A percentile compares a stretch with the other conserved stretches of the same genome.
phyloP scores from a whole-genome alignment of 2,113 vertebrate genomes.

The Leucoraja erinaceus region DNA sequence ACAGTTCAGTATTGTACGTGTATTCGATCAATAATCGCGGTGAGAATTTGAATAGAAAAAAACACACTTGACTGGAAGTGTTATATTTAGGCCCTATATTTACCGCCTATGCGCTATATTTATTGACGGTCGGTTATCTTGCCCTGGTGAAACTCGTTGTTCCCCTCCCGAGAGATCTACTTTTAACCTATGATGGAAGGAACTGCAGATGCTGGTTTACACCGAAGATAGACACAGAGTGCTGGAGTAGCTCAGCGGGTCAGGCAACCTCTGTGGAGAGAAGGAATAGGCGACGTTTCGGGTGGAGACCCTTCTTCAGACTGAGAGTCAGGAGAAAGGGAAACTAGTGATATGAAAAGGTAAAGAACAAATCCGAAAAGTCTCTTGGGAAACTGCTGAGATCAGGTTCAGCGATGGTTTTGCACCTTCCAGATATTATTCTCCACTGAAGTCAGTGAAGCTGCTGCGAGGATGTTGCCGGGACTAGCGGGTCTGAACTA shows the following conservation, averaged over 20 bases:
- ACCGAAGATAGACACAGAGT: too few relatives aligned
- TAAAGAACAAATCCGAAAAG: neutral
- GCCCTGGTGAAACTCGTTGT: neutral
- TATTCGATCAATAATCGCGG: neutral
- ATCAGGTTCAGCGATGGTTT: neutral
- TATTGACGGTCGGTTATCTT: neutral
- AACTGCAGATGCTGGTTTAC: too few relatives aligned
- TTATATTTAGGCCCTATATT: neutral
- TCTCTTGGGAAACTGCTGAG: neutral
- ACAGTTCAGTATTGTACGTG: neutral
- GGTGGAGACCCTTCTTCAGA: too few relatives aligned
- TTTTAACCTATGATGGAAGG: neutral
- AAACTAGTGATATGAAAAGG: too few relatives aligned
- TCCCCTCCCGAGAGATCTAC: neutral
- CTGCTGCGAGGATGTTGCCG: too few relatives aligned
- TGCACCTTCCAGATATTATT: neutral
- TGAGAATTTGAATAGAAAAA: neutral
- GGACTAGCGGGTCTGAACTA: too few relatives aligned
- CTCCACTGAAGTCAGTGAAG: neutral
- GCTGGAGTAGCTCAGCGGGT: too few relatives aligned
- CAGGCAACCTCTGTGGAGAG: too few relatives aligned
- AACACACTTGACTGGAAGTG: neutral
- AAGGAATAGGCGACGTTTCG: too few relatives aligned
- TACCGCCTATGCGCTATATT: neutral
- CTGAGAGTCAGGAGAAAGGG: too few relatives aligned